Evolutionary conservation across 2,113 vertebrate genomes (phyloP).

Genomic region (Pipa parva): DNA sequence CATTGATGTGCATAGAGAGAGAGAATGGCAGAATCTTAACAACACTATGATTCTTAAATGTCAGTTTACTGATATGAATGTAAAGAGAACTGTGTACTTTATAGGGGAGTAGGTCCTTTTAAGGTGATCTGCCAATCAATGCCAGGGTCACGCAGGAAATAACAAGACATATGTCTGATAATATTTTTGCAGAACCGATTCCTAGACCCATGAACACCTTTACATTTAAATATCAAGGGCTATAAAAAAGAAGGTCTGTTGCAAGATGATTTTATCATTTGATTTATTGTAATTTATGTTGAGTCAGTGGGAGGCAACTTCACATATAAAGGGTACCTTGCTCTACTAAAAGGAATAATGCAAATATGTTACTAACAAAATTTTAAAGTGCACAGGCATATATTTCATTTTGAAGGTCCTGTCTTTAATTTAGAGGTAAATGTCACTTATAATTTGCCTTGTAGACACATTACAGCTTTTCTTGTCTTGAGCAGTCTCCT

Average conservation of each 20-base stretch:
- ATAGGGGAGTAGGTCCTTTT: slow-evolving; percentile 57
- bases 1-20: slow-evolving; percentile 55
- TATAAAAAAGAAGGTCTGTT: slow-evolving; percentile 48
- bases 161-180: slow-evolving; percentile 60
- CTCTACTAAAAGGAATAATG: slow-evolving; percentile 18
- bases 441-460: slow-evolving; percentile 63
- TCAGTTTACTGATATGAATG: slow-evolving; percentile 63
- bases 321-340: slow-evolving; percentile 47
- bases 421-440: slow-evolving; percentile 74
- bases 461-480: slow-evolving; percentile 55
- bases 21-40: slow-evolving; percentile 63
- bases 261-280: slow-evolving; percentile 35
- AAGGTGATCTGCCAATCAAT: slow-evolving; percentile 68
- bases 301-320: slow-evolving; percentile 37
- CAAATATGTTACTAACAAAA: slow-evolving; percentile 58
- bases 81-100: slow-evolving; percentile 61
- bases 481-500: slow-evolving; percentile 57
- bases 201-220: slow-evolving; percentile 46
- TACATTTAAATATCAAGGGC: slow-evolving; percentile 45
- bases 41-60: slow-evolving; percentile 66
- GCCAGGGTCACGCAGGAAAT: slow-evolving; percentile 60
- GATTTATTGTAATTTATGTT: slow-evolving; percentile 46
- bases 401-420: slow-evolving; percentile 63
- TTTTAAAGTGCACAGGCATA: slow-evolving; percentile 62
- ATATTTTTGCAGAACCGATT: slow-evolving; percentile 58